Evolutionary conservation across 2,797 vertebrate species (phyloP).

Genomic region (Gambusia yucatana): DNA sequence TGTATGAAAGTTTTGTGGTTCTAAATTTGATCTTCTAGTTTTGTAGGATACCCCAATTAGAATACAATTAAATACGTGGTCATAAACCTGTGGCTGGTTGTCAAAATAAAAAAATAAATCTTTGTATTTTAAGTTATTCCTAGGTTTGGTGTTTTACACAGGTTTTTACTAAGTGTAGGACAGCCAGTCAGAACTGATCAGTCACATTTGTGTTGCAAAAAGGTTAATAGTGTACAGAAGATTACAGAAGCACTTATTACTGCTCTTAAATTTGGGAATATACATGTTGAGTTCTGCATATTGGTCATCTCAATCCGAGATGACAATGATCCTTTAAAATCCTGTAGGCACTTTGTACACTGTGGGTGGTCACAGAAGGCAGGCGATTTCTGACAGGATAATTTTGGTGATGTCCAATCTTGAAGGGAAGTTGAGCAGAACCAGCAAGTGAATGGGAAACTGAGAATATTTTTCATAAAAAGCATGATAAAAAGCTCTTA

Average conservation of each 20-base stretch:
- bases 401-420: background rate
- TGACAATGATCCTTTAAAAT: background rate
- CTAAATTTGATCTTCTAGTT: background rate
- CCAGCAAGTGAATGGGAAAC: background rate
- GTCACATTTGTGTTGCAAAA: background rate
- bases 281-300: background rate
- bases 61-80: background rate
- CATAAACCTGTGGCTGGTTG: background rate
- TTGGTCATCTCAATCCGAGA: background rate
- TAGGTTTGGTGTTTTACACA: background rate
- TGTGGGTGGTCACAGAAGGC: background rate
- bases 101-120: background rate
- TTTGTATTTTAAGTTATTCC: background rate
- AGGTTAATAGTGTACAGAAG: background rate
- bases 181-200: background rate
- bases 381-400: background rate
- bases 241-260: background rate
- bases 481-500: background rate
- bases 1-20: background rate
- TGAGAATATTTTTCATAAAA: background rate
- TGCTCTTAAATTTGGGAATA: background rate
- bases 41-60: background rate
- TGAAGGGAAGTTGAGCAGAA: background rate
- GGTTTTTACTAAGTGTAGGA: background rate
- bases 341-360: background rate